Base-by-base conservation (phyloP, 2,113 vertebrate genomes). In the Bombycilla garrulus region DNA sequence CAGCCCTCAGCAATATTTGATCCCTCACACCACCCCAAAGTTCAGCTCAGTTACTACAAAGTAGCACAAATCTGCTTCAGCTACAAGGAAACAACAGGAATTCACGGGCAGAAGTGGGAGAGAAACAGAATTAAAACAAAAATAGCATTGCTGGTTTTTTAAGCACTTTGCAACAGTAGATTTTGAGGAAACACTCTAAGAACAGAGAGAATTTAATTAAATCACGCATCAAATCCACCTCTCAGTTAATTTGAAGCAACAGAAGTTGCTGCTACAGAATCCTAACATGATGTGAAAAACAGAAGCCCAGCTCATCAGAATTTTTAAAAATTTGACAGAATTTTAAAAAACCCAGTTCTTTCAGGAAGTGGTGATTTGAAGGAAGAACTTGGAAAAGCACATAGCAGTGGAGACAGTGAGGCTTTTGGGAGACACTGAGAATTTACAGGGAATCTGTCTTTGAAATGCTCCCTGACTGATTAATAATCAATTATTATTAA, bases 261-360 rank as follows among this genome's bases (percentile, higher is more conserved):
- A 62, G 42, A 36, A 88, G 33, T 14, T 25, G 29, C 6, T 64
- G 22, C 29, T 56, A 22, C 50, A 87, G 19, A 54, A 42, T 28
- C 13, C 14, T 10, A 14, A 19, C 0, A 1, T 26, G 35, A 53
- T 4, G 4, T 0, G 10, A 28, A 19, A 77, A 65, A 0, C 4
- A 50, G 10, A 77, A 16, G 16, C 5, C 1, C 22, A 8, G 25
- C 3, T 26, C 11, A 15, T 3, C 8, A 5, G 21, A 11, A n/a
- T 31, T 69, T 38, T 2, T 0, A 6, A n/a, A 69, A 51, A 42
- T 3, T 4, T 7, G 1, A 6, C 0, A 1, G 45, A 48, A 51
- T 19, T 45, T 19, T 1, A 3, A 5, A 65, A 13, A 26, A 0
- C 1, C 2, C 0, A 7, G 3, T 12, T 70, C 9, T 62, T 57